Base-by-base conservation (phyloP, 2,797 vertebrate species). In the Micropoecilia bifurca region DNA sequence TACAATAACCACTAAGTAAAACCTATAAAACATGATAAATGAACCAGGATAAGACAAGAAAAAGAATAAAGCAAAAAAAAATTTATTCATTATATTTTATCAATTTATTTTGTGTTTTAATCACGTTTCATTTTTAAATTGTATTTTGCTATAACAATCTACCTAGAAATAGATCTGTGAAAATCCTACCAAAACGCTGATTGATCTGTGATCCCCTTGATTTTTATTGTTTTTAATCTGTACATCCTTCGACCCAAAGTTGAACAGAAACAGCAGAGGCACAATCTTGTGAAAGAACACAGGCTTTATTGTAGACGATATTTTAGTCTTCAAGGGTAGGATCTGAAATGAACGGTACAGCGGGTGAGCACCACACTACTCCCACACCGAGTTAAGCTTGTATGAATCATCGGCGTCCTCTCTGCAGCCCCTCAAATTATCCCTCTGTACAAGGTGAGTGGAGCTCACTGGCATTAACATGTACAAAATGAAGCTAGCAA, bases 221-320 rank as follows among this genome's bases (percentile, higher is more conserved):
- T n/a, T 71, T 25, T 12, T n/a, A 25, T 5, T 61, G 28, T 14
- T 30, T 59, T 59, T 13, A 28, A 18, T 20, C 30, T n/a, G 57
- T 41, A 59, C 10, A 63, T 63, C 43, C 43, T 20, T 18, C 47
- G 71, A 81, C 83, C 57, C 39, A 12, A 78, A 81, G 72, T 78
- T 48, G 66, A 16, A 68, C 33, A 78, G 83, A 84, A 66, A 73
- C 76, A 85, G 28, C 83, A 80, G 82, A 84, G 77, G 59, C 76
- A 74, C 47, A 14, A 74, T 66, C 48, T 72, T 86, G 83, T 78
- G 85, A 87, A 88, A 80, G 88, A 72, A 82, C 25, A 86, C 57
- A 78, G 74, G 81, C 85, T 91, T 95, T 96, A 95, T 95, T 96
- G 87, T 89, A 85, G 79, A 87, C 85, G 66, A 80, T 59, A 61